phyloP scores from a whole-genome alignment of 2,113 vertebrate genomes.

The Sinocyclocheilus rhinocerous region DNA sequence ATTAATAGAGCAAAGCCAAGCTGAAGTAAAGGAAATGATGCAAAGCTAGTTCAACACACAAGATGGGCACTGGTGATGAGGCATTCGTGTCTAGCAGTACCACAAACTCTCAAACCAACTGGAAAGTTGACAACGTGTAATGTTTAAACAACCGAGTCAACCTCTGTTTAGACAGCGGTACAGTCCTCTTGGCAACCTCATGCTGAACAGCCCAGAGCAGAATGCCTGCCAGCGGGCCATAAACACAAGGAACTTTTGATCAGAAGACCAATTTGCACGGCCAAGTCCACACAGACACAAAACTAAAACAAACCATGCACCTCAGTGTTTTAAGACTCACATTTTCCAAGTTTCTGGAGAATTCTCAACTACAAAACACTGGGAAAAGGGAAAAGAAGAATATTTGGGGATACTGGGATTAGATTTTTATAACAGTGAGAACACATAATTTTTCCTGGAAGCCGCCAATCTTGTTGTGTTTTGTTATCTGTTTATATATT shows the following conservation, averaged over 20 bases:
- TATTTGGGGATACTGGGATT: slow-evolving; percentile 64
- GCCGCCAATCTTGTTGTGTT: neutral
- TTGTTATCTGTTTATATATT: neutral
- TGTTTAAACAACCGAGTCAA: slow-evolving; percentile 24
- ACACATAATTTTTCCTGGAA: neutral
- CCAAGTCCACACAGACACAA: slow-evolving; percentile 50
- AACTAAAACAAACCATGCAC: slow-evolving; percentile 50
- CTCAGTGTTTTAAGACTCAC: slow-evolving; percentile 61
- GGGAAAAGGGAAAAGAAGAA: slow-evolving; percentile 64
- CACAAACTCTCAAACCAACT: slow-evolving; percentile 34
- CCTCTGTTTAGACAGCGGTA: slow-evolving; percentile 34
- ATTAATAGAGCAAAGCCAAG: slow-evolving; percentile 46
- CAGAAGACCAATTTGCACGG: slow-evolving; percentile 36
- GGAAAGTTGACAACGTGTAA: neutral
- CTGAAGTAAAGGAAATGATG: slow-evolving; percentile 39
- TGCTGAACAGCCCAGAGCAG: slow-evolving; percentile 8
- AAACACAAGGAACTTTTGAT: slow-evolving; percentile 45
- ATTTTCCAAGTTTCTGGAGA: slow-evolving; percentile 63
- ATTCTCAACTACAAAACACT: slow-evolving; percentile 65
- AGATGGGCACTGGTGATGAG: slow-evolving; percentile 11
- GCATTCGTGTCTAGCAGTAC: slow-evolving; percentile 34
- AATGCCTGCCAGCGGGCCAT: slow-evolving; percentile 30
- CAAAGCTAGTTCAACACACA: slow-evolving; percentile 44
- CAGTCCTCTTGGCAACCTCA: slow-evolving; percentile 12
- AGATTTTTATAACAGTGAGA: slow-evolving; percentile 13